Evolutionary conservation across 2,888 invertebrate genomes (phyloP), one percentile per base, ranked within the genome.

Genomic region (Xestobium rufovillosum): DNA sequence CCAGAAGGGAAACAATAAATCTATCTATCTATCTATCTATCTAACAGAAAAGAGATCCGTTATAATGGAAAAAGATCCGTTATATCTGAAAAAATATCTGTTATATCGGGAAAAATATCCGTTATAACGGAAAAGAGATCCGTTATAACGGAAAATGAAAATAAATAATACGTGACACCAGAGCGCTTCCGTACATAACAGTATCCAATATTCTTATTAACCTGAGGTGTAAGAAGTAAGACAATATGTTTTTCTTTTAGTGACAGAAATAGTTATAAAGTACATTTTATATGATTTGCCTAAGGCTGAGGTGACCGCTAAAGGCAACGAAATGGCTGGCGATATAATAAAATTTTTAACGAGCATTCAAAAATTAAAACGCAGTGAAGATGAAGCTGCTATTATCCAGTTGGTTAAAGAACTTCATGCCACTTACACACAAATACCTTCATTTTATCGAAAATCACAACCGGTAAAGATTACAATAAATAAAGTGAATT

Each of bases 381-480:
- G 45, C 23, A 49, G 55, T 17, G 52, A 43, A 42, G 73, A 76
- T 46, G 68, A 72, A 6, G 52, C 54, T 1, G 61, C 65, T 3
- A 76, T 76, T 3, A 71, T 72, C 1, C 56, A 57, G 9, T 58
- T 78, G 10, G 65, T 73, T 1, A 59, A 66, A 36, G 61, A 65
- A 25, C 60, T 76, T 44, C 63, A 71, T 31, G 73, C 81, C 31
- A 73, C 44, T 17, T 63, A 83, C 25, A 76, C 80, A 49, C 80
- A 83, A 58, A 70, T 85, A n/a, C 80, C 83, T 35, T 75, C 78
- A 3, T 71, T 72, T 51, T 63, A 81, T 41, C 64, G 81, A 28
- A 81, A 78, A 48, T 71, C 75, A 28, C 70, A 71, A 56, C 70
- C 72, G 55, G 80, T 82, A 62, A 61, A n/a, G n/a, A 69, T 55